Conservation (phyloP, 2,888 invertebrate species). For the Himalopsyche anomala region DNA sequence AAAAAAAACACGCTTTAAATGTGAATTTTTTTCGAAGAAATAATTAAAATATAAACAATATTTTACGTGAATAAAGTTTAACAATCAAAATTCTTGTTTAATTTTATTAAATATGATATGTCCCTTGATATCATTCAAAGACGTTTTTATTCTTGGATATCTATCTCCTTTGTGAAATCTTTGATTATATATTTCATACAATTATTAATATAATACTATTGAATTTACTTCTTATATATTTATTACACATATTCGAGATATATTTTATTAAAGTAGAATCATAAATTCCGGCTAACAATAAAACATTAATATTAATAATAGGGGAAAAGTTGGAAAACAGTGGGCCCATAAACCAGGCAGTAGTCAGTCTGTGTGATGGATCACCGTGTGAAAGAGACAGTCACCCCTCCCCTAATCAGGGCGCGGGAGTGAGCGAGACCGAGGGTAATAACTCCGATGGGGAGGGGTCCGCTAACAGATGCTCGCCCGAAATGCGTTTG, state of each 20-base stretch:
- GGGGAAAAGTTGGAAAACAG: constrained; percentile 57
- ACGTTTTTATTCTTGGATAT: no score
- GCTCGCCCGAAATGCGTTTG: constrained; percentile 54
- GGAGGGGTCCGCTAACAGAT: constrained; percentile 56
- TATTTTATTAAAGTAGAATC: neutral
- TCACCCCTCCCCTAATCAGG: constrained; percentile 46
- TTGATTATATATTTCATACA: no score
- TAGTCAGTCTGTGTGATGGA: constrained; percentile 61
- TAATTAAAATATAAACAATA: no score
- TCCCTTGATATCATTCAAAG: no score
- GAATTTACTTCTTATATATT: neutral
- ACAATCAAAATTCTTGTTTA: no score
- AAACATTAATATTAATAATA: constrained; percentile 59
- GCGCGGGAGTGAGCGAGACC: constrained; percentile 47
- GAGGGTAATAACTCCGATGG: constrained; percentile 53
- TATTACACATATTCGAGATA: neutral
- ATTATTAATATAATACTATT: no score
- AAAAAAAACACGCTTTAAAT: no score
- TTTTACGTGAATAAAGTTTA: no score
- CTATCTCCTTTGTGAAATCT: no score
- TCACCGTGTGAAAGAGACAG: constrained; percentile 61
- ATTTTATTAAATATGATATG: no score
- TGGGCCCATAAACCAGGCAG: constrained; percentile 43
- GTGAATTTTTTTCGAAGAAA: no score
- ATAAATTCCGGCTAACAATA: neutral